Evolutionary conservation across 2,113 vertebrate species (phyloP).

Genomic region (Anoplopoma fimbria): DNA sequence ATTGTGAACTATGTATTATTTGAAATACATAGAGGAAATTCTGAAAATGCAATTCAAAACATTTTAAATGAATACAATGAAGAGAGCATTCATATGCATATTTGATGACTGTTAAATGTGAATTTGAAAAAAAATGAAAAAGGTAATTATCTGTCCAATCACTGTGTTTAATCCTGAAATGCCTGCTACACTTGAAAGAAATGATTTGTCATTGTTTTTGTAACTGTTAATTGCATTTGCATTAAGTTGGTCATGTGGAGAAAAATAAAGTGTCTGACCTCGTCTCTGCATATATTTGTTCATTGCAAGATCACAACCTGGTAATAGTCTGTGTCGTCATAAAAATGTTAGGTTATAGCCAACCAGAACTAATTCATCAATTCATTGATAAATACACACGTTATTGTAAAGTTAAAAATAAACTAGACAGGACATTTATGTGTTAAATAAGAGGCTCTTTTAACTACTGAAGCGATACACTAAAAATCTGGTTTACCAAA

Average conservation of each 20-base stretch:
- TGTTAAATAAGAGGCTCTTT: not conserved
- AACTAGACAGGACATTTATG: not conserved
- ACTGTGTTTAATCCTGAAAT: slow-evolving; percentile 4
- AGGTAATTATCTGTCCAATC: not conserved
- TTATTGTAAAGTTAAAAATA: not conserved
- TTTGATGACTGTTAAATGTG: not conserved
- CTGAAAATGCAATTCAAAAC: not conserved
- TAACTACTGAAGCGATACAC: not conserved
- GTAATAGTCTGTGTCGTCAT: slow-evolving; percentile 2
- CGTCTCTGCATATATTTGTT: slow-evolving; percentile 5
- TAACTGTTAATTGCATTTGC: not conserved
- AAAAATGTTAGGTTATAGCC: not conserved
- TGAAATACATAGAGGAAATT: not conserved
- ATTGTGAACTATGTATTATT: not conserved
- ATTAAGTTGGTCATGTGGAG: not conserved
- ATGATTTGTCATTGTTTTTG: not conserved
- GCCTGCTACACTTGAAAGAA: not conserved
- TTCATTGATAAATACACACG: not conserved
- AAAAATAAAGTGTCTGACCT: slow-evolving; percentile 46
- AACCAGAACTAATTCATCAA: not conserved
- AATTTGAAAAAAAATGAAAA: not conserved
- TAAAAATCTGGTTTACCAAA: not conserved
- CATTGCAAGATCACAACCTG: not conserved
- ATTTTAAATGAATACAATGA: not conserved
- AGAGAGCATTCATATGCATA: not conserved